Evolutionary conservation across 2,888 invertebrate species (phyloP).

Genomic region (Tenthredo amoena): DNA sequence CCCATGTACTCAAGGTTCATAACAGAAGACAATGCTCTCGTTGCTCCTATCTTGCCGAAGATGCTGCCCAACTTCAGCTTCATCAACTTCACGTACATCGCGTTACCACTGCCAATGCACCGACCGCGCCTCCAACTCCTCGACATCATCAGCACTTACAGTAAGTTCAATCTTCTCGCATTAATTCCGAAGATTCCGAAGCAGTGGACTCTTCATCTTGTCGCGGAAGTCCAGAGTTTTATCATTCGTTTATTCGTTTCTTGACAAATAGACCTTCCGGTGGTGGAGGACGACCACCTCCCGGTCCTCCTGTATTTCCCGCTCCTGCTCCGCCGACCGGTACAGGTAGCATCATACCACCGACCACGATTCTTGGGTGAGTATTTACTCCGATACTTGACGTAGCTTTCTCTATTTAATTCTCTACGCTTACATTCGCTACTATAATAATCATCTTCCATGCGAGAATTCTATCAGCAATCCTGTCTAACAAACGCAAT

Average conservation of each 20-base stretch:
- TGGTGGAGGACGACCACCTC: constrained; percentile 74
- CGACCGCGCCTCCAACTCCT: constrained; percentile 60
- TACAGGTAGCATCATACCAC: constrained; percentile 70
- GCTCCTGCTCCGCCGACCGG: constrained; percentile 80
- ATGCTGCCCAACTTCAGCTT: constrained; percentile 87
- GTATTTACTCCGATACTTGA: constrained; percentile 53
- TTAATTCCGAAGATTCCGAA: not conserved
- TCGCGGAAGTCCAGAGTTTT: not conserved
- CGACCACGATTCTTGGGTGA: constrained; percentile 75
- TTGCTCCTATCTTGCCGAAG: constrained; percentile 93
- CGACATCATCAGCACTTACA: constrained; percentile 57
- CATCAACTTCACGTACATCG: constrained; percentile 82
- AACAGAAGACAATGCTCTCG: constrained; percentile 94
- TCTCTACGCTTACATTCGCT: constrained; percentile 29
- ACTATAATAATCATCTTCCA: not conserved
- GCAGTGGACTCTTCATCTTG: not conserved
- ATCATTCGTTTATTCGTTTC: not conserved
- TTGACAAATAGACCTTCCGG: constrained; percentile 64
- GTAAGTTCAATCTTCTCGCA: constrained; percentile 51
- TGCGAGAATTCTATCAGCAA: constrained; percentile 21
- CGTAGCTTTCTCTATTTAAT: constrained; percentile 22
- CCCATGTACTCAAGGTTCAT: constrained; percentile 95
- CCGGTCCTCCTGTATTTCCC: constrained; percentile 75
- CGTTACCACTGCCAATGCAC: constrained; percentile 66
- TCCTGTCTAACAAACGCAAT: constrained; percentile 5